phyloP scores from a whole-genome alignment of 2,888 invertebrate genomes.

The Hypolimnas misippus region DNA sequence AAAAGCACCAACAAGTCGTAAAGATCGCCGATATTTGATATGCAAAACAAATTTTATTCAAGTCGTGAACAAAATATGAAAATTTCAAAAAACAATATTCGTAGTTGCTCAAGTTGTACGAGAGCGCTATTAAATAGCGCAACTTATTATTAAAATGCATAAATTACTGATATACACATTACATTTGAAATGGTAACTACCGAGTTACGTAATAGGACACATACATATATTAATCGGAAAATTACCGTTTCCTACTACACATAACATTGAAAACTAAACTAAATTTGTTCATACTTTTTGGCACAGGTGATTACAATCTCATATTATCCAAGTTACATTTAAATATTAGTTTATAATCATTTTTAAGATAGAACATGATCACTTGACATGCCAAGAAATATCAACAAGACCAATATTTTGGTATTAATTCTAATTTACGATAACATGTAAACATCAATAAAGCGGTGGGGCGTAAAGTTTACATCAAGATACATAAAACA shows the following conservation, averaged over 20 bases:
- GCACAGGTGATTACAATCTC: slow-evolving; percentile 23
- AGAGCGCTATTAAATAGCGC: neutral
- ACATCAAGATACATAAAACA: slow-evolving; percentile 16
- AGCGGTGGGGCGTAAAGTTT: slow-evolving; percentile 21
- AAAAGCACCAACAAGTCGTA: slow-evolving; percentile 12
- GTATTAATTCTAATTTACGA: slow-evolving; percentile 11
- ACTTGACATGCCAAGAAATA: slow-evolving; percentile 35
- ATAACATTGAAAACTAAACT: slow-evolving; percentile 14
- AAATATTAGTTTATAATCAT: slow-evolving; percentile 5
- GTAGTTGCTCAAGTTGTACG: neutral
- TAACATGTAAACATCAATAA: slow-evolving; percentile 13
- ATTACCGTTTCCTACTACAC: slow-evolving; percentile 11
- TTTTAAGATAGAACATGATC: slow-evolving; percentile 23
- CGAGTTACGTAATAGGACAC: neutral
- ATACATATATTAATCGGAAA: neutral
- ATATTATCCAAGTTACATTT: slow-evolving; percentile 1
- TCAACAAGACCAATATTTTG: slow-evolving; percentile 18
- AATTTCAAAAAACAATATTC: neutral
- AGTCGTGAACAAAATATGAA: neutral
- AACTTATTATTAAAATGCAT: neutral
- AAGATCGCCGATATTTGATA: neutral
- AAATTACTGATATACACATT: neutral
- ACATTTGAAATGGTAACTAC: neutral
- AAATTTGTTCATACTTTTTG: slow-evolving; percentile 39
- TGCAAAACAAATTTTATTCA: slow-evolving; percentile 6